Evolutionary conservation across 1,140 invertebrate species (phyloP).

Genomic region (Batillaria attramentaria): DNA sequence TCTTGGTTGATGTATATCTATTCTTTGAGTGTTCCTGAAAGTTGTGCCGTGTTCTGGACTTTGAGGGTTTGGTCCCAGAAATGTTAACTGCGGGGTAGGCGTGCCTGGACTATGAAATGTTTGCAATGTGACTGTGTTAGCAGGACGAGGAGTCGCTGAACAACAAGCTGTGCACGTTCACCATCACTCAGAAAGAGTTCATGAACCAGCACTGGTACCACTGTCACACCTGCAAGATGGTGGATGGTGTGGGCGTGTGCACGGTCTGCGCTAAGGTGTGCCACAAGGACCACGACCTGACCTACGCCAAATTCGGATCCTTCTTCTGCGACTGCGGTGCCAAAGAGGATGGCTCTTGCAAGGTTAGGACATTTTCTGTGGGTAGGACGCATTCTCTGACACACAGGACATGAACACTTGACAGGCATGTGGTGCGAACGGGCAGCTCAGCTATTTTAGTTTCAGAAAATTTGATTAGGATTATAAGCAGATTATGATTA

Average conservation of each 20-base stretch:
- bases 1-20: no score
- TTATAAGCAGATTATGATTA: no score
- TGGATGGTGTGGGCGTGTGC: constrained; percentile 97
- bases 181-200: constrained; percentile 96
- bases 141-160: constrained; percentile 92
- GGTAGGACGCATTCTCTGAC: no score
- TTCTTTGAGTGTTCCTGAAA: no score
- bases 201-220: constrained; percentile 98
- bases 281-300: constrained; percentile 96
- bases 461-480: no score
- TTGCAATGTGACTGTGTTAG: constrained; percentile 46
- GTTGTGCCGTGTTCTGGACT: no score
- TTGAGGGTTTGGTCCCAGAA: no score
- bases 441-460: no score
- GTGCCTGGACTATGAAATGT: no score
- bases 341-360: constrained; percentile 88
- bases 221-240: constrained; percentile 98
- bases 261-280: constrained; percentile 97
- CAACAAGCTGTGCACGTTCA: constrained; percentile 97
- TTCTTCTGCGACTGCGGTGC: constrained; percentile 99
- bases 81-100: no score
- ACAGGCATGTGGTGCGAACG: no score
- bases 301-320: constrained; percentile 97
- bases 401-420: no score
- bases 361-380: constrained; percentile 75